phyloP scores from a whole-genome alignment of 1,140 invertebrate species.

The Aphelenchoides besseyi region DNA sequence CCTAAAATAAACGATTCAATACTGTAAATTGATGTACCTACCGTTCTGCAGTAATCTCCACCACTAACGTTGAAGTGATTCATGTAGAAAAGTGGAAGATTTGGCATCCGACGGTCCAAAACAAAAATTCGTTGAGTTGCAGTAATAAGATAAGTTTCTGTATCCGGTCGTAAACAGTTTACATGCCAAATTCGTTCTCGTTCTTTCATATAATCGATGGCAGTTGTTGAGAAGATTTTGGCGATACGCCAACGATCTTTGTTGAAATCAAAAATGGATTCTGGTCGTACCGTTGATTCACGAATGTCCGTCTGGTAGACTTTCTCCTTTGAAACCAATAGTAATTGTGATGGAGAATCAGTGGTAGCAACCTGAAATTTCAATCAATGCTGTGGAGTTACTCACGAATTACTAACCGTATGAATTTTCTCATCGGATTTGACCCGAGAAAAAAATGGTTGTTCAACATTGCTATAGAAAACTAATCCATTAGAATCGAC shows the following conservation, averaged over 20 bases:
- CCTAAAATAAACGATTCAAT: not conserved
- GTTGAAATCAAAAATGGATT: not conserved
- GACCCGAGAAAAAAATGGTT: not conserved
- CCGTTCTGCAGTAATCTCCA: conserved; percentile 1
- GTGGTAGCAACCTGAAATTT: conserved; percentile 4
- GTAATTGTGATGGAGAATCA: conserved; percentile 10
- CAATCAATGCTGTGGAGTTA: not conserved
- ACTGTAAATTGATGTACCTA: not conserved
- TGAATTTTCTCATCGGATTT: not conserved
- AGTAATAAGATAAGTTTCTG: conserved; percentile 5
- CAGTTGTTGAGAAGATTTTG: not conserved
- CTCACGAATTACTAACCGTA: not conserved
- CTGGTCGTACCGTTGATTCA: not conserved
- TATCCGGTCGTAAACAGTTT: not conserved
- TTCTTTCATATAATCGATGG: not conserved
- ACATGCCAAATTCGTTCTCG: conserved; percentile 15
- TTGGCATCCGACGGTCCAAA: conserved; percentile 20
- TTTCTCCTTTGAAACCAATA: not conserved
- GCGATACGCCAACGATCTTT: not conserved
- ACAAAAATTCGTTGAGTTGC: conserved; percentile 1
- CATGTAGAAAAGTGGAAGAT: conserved; percentile 1
- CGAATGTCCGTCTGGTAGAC: conserved; percentile 10
- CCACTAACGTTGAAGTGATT: conserved; percentile 16
- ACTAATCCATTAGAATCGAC: not conserved
- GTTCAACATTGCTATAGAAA: conserved; percentile 12